phyloP scores from a whole-genome alignment of 2,113 vertebrate species.

The Colistium nudipinnis region DNA sequence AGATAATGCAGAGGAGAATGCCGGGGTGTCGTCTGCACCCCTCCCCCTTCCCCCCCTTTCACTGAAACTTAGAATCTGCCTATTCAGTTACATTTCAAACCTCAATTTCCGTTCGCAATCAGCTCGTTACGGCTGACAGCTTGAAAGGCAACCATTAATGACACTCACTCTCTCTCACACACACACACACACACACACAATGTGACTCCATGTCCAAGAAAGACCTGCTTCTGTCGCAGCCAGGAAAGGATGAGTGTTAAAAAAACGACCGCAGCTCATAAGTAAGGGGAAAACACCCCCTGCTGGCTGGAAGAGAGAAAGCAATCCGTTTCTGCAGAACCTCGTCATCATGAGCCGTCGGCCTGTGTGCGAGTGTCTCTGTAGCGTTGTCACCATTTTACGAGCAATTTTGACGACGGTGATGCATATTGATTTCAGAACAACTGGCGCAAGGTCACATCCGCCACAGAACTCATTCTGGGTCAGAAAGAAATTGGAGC shows the following conservation, averaged over 20 bases:
- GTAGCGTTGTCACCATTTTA: background rate
- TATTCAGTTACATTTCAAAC: conserved; percentile 74
- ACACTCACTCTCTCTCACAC: conserved; percentile 24
- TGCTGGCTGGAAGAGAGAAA: conserved; percentile 46
- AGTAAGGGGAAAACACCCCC: conserved; percentile 62
- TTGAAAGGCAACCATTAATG: conserved; percentile 67
- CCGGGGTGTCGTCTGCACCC: conserved; percentile 21
- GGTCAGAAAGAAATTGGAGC: background rate
- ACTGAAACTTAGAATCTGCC: conserved; percentile 59
- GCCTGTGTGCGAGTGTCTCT: background rate
- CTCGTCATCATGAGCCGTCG: background rate
- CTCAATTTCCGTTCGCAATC: conserved; percentile 68
- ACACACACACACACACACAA: conserved; percentile 2
- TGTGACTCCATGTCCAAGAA: conserved; percentile 26
- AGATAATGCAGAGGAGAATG: conserved; percentile 54
- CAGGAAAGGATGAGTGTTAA: conserved; percentile 8
- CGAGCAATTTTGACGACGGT: background rate
- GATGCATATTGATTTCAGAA: background rate
- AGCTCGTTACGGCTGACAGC: conserved; percentile 62
- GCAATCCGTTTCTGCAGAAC: background rate
- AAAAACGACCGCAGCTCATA: background rate
- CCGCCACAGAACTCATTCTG: background rate
- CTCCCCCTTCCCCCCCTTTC: conserved; percentile 19
- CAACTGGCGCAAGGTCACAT: background rate
- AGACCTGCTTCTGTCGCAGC: conserved; percentile 33